Percentiles rank a stretch among this genome's conserved stretches.
Evolutionary conservation across 2,888 invertebrate genomes (phyloP).

Genomic region (Ethmia dodecea): DNA sequence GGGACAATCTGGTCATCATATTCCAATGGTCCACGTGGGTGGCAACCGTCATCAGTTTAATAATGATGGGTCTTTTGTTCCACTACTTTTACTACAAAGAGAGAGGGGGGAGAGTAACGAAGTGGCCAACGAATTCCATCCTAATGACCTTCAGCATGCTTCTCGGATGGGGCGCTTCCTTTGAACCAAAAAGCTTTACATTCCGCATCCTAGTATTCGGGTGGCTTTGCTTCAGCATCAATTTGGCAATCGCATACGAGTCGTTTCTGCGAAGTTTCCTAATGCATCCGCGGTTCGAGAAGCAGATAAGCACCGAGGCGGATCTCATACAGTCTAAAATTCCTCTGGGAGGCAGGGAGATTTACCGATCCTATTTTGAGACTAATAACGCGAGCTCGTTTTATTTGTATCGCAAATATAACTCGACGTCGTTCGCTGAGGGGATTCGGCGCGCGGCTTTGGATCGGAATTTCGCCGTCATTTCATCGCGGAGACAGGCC

Average conservation of each 20-base stretch:
- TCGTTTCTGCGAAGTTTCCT: slow-evolving; percentile 70
- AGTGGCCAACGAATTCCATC: slow-evolving; percentile 67
- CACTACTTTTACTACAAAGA: slow-evolving; percentile 58
- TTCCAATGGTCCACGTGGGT: slow-evolving; percentile 70
- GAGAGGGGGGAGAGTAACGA: slow-evolving; percentile 40
- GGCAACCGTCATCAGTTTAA: slow-evolving; percentile 47
- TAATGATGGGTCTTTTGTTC: slow-evolving; percentile 54
- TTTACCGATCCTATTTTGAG: slow-evolving; percentile 70
- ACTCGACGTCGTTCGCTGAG: slow-evolving; percentile 55
- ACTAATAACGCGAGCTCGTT: slow-evolving; percentile 63
- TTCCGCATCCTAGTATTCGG: slow-evolving; percentile 63
- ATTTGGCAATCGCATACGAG: slow-evolving; percentile 70
- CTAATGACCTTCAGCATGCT: slow-evolving; percentile 68
- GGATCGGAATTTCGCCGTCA: slow-evolving; percentile 61
- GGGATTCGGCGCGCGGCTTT: slow-evolving; percentile 57
- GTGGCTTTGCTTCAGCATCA: slow-evolving; percentile 70
- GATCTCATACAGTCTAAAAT: slow-evolving; percentile 64
- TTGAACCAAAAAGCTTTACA: slow-evolving; percentile 52
- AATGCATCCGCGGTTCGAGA: slow-evolving; percentile 72
- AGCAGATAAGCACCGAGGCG: slow-evolving; percentile 63
- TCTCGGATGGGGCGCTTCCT: slow-evolving; percentile 62
- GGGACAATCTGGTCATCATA: slow-evolving; percentile 67
- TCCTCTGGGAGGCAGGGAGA: slow-evolving; percentile 65
- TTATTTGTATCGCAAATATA: slow-evolving; percentile 71
- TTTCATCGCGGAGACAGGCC: slow-evolving; percentile 63